Base-by-base conservation (phyloP, 2,797 vertebrate genomes). In the Gymnothorax javanicus region DNA sequence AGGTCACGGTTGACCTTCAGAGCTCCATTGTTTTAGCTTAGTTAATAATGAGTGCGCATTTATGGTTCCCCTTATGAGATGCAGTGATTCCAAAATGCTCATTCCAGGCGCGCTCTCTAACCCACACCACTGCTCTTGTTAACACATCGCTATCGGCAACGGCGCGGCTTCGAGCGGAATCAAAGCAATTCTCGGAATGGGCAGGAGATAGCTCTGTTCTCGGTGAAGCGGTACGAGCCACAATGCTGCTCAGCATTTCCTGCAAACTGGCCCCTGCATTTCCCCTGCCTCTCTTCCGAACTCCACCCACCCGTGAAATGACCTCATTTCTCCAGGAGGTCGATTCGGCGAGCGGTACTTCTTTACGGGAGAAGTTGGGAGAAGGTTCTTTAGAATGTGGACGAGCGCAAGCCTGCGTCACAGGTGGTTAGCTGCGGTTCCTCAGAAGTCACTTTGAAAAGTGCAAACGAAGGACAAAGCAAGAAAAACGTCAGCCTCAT, bases 401-500 rank as follows among this genome's bases (percentile, higher is more conserved):
- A 82, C 15, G 6, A 17, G 20, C 12, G 20, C 20, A 17, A 13
- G 52, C 25, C 23, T 27, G 54, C 81, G n/a, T 59, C 81, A 59
- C 54, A 57, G 81, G 81, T 82, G 57, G 75, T 54, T 23, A 5
- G 4, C 1, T 13, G 57, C 54, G n/a, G 7, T 25, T 23, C 17
- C 54, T 82, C 33, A 27, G 56, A 58, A 58, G 57, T 82, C 81
- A 23, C 79, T 82, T 17, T 57, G 52, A 56, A 57, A 52, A 7
- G 75, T 79, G 50, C 7, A 13, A 54, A 79, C 23, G 50, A 50
- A 60, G 56, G 86, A 56, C 85, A 84, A 81, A 84, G 83, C 86
- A 91, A 88, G 77, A 75, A 89, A 89, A 57, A 89, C 89, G 89
- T 90, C 85, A 17, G 27, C 8, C 85, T 86, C 11, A 83, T 58